Base-by-base conservation (phyloP, 2,888 invertebrate genomes). In the Drosophila acutilabella region DNA sequence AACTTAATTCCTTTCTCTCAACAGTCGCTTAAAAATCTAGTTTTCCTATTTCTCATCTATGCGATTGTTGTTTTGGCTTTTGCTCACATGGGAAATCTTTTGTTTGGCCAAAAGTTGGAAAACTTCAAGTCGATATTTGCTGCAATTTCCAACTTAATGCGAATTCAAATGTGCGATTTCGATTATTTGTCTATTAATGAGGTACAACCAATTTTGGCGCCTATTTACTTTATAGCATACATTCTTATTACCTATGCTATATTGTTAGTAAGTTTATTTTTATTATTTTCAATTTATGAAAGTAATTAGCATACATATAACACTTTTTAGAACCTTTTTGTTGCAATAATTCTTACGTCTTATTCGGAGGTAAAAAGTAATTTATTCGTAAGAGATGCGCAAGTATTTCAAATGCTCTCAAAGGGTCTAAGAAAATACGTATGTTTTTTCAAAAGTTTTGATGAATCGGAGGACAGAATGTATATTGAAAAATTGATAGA, bases 281-380 rank as follows among this genome's bases (percentile, higher is more conserved):
- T 26, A 7, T 7, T 1, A 26, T 26, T 0, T 26, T 26, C 26
- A 26, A 3, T 26, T 7, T 6, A 7, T 7, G 0, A 23, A 26
- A 26, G 26, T 26, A 26, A 26, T 26, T 26, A 7, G 26, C 6
- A 6, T 7, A 7, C 26, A 20, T 20, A 3, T 20, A 20, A 20
- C 7, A 23, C 4, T 13, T 14, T 16, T 13, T 4, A 74, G 73
- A 60, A 64, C 20, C 10, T 74, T 0, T 71, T 75, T 60, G 40
- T 64, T 14, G 76, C 71, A 4, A 60, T 74, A n/a, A 48, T 57
- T 11, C n/a, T 74, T 40, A 11, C 44, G 3, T 10, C 40, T 14
- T 57, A 64, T 26, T 7, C 48, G 0, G 48, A 60, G 13, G 44
- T 54, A 3, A 62, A 64, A 26, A 38, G 23, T 18, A 38, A 36